These are phyloP conservation scores for Tryphoninae sp. DNA, from an alignment of 2,888 invertebrate genomes.

Conservation along the genomic window DNA sequence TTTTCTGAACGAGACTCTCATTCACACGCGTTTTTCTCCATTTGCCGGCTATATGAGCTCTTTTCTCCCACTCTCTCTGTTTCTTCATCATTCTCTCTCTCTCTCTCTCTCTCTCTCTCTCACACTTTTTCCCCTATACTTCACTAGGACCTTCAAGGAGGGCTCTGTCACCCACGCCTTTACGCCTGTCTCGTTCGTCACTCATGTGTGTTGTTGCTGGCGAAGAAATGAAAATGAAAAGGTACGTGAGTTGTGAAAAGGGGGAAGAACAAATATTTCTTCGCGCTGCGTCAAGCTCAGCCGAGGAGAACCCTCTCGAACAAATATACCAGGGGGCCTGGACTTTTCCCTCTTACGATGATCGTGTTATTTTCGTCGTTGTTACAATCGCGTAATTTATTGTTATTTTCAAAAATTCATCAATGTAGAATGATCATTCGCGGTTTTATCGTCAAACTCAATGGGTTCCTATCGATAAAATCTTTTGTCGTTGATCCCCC, in stretches of 20 bases:
- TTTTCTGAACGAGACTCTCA: slow-evolving; percentile 54
- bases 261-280: slow-evolving; percentile 53
- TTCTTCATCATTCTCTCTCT: slow-evolving; percentile 1
- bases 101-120: slow-evolving; percentile 28
- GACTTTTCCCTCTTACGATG: slow-evolving; percentile 35
- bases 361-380: slow-evolving; percentile 37
- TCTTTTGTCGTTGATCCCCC: neutral
- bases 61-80: slow-evolving; percentile 20
- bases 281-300: slow-evolving; percentile 33
- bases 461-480: neutral
- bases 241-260: slow-evolving; percentile 44
- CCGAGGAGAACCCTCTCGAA: slow-evolving; percentile 15
- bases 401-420: neutral
- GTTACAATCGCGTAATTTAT: neutral
- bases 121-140: neutral
- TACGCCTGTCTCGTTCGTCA: slow-evolving; percentile 59
- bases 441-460: neutral
- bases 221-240: slow-evolving; percentile 62
- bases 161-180: slow-evolving; percentile 31
- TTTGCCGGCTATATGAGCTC: neutral
- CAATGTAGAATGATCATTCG: neutral
- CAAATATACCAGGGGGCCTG: neutral
- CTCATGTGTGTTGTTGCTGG: slow-evolving; percentile 52
- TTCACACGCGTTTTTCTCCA: slow-evolving; percentile 47
- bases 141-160: slow-evolving; percentile 12